Evolutionary conservation across 2,113 vertebrate species (phyloP), one percentile per base, ranked within the genome.

Genomic region (Pangasianodon gigas): DNA sequence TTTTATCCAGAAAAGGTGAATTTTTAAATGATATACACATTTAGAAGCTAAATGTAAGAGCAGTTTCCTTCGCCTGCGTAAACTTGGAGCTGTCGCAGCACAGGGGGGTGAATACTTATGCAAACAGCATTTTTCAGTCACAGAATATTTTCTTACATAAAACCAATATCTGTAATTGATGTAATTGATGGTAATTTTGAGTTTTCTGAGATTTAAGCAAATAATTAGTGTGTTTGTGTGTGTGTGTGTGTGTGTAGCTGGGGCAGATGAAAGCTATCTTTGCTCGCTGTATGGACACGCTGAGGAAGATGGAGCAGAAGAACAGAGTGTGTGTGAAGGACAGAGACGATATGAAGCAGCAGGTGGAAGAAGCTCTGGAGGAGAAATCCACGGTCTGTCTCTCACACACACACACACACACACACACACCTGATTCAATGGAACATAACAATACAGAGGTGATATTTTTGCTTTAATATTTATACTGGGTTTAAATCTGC

Each of bases 331-430:
- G 94, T 91, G 88, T 95, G 87, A 93, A 92, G 56, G 94, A 98
- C 91, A 95, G 67, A 65, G 94, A 96, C 8, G 92, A 95, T 60
- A 96, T 96, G 95, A 96, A 74, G 89, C 91, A 67, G 56, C 62
- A 18, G 87, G 96, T 95, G 32, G 95, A 97, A 0, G 93, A 96
- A 46, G 96, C 96, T 44, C 83, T 96, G 24, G 89, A 1, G 88
- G 93, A 93, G 87, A 97, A 96, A 91, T 94, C 96, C 16, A 95
- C 94, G 93, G 98, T 98, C 26, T 80, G 0, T 24, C 71, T 41
- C 37, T 8, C 32, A 51, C 46, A 9, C 48, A 82, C 80, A 82
- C 29, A 37, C 51, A 37, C 52, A 56, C n/a, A 83, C 80, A 41
- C 19, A 4, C 51, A n/a, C 29, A 32, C 16, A 82, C 52, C 29